phyloP scores from a whole-genome alignment of 2,113 vertebrate species.

The Acrocephalus arundinaceus region DNA sequence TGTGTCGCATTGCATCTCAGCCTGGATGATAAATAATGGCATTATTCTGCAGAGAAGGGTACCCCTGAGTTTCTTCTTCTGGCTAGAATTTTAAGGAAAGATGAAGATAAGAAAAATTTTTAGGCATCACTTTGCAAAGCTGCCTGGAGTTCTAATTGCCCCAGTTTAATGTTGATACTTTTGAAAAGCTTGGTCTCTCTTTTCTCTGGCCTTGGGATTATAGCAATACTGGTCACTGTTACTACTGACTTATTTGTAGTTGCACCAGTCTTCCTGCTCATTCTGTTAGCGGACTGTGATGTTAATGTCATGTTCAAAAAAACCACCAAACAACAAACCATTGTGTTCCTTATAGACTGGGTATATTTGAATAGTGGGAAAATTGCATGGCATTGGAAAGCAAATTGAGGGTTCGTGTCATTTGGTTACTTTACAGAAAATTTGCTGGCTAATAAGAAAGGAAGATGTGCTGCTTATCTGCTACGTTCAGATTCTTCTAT shows the following conservation, averaged over 20 bases:
- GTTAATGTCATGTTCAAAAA: background rate
- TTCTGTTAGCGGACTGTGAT: background rate
- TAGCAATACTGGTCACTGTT: background rate
- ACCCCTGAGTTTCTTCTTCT: slow-evolving; percentile 26
- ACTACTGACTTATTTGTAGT: background rate
- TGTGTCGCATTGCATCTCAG: background rate
- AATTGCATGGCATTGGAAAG: background rate
- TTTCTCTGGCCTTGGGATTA: background rate
- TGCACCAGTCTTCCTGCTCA: background rate
- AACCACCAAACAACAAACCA: background rate
- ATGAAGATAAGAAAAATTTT: slow-evolving; percentile 13
- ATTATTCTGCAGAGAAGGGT: background rate
- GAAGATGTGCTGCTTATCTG: background rate
- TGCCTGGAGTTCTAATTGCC: background rate
- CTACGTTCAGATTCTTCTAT: too few species aligned
- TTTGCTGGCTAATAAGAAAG: background rate
- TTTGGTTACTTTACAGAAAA: background rate
- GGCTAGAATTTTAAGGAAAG: slow-evolving; percentile 32
- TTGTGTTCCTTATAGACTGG: background rate
- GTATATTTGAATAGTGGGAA: background rate
- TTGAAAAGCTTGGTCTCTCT: background rate
- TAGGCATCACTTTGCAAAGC: background rate
- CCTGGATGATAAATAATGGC: background rate
- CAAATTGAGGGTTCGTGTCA: background rate
- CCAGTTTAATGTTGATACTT: slow-evolving; percentile 1